These are phyloP conservation scores for Apistogramma diplotaenia DNA, from an alignment of 2,113 vertebrate species.

Conservation along the genomic window DNA sequence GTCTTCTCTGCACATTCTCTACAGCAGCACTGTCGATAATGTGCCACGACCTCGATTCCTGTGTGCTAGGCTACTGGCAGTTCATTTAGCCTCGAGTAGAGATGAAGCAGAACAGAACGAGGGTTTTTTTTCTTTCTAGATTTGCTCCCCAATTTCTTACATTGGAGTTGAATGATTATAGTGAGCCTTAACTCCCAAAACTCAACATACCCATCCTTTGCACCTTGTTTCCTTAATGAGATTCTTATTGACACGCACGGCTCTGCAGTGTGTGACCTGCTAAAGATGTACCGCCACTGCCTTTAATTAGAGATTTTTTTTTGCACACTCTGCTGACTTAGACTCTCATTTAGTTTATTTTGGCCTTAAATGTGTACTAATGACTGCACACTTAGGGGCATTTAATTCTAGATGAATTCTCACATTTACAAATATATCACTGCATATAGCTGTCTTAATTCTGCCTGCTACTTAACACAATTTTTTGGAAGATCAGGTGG, in stretches of 20 bases:
- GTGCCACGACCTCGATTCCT: background rate
- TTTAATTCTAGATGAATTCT: constrained; percentile 23
- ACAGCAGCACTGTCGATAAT: background rate
- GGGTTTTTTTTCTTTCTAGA: background rate
- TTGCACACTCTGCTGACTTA: constrained; percentile 10
- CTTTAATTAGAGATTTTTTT: constrained; percentile 19
- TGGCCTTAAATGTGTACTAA: constrained; percentile 24
- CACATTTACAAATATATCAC: constrained; percentile 21
- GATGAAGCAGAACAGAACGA: background rate
- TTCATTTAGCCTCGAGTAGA: background rate
- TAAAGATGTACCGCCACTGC: constrained; percentile 1
- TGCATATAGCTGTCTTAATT: background rate
- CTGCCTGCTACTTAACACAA: background rate
- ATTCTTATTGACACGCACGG: background rate
- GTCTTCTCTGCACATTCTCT: background rate
- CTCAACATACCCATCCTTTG: background rate
- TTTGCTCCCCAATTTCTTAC: background rate
- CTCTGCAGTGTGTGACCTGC: constrained; percentile 9
- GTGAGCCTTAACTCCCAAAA: background rate
- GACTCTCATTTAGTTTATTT: constrained; percentile 23
- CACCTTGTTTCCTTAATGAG: background rate
- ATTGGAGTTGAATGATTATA: background rate
- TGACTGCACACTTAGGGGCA: constrained; percentile 23
- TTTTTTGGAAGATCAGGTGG: background rate
- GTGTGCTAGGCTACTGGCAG: background rate